Percentiles rank a stretch among this genome's conserved stretches.
These are phyloP conservation scores for Bothrops alternatus DNA, from an alignment of 2,797 vertebrate genomes.

Conservation along the genomic window DNA sequence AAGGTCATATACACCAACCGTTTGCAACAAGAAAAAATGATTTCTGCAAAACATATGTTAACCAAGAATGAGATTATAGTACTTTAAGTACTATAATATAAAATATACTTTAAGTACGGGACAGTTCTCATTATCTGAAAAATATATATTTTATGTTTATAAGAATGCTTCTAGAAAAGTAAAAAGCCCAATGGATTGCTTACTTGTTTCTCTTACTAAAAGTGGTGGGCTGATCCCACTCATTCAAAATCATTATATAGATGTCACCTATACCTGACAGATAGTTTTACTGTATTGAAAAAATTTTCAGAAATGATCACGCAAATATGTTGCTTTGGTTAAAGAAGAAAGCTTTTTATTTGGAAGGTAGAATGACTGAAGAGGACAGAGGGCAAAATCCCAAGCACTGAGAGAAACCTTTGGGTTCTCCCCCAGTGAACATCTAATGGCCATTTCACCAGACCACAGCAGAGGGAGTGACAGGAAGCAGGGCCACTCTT, in stretches of 20 bases:
- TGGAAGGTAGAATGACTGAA: conserved; percentile 50
- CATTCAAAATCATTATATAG: neutral
- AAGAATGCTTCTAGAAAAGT: neutral
- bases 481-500: neutral
- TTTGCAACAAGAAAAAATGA: neutral
- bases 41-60: neutral
- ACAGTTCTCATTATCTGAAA: neutral
- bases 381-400: neutral
- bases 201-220: neutral
- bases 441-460: neutral
- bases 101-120: neutral
- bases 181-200: neutral
- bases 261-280: conserved; percentile 34
- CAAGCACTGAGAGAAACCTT: neutral
- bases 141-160: neutral
- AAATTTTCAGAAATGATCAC: conserved; percentile 32
- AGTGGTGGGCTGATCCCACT: neutral
- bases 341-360: conserved; percentile 55
- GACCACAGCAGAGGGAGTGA: neutral
- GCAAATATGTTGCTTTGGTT: conserved; percentile 56
- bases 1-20: neutral
- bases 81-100: neutral
- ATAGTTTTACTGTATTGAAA: conserved; percentile 48
- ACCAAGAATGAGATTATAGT: neutral
- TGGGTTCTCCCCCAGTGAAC: neutral